These are phyloP conservation scores for Eupleurogrammus muticus DNA, from an alignment of 2,797 vertebrate species.

Conservation along the genomic window DNA sequence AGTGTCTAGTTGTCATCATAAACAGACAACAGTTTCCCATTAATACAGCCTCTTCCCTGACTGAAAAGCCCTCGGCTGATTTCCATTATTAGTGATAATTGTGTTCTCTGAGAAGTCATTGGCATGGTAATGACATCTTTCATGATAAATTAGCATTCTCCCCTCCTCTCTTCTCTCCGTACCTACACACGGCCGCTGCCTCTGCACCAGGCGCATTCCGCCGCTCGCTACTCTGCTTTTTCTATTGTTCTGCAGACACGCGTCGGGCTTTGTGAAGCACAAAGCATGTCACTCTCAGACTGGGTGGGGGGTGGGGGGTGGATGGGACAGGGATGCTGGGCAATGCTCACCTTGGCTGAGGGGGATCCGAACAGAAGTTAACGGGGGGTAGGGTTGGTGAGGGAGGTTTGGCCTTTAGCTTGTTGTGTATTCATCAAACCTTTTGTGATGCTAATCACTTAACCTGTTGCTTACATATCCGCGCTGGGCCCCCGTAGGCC, in stretches of 20 bases:
- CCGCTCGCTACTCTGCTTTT: conserved; percentile 55
- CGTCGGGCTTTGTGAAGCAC: conserved; percentile 71
- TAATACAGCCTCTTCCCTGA: conserved; percentile 50
- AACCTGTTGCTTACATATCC: conserved; percentile 51
- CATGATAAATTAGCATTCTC: conserved; percentile 73
- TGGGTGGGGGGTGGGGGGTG: conserved; percentile 39
- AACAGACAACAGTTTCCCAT: conserved; percentile 73
- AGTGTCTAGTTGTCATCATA: conserved; percentile 53
- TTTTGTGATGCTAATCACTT: conserved; percentile 54
- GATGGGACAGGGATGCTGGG: conserved; percentile 41
- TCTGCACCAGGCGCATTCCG: conserved; percentile 61
- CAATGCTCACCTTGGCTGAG: conserved; percentile 60
- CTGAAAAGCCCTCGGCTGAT: conserved; percentile 68
- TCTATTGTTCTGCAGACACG: conserved; percentile 75
- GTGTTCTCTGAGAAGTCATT: conserved; percentile 72
- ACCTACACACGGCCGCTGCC: conserved; percentile 62
- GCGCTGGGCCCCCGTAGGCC: conserved; percentile 5
- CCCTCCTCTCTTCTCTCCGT: conserved; percentile 43
- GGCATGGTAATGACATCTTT: conserved; percentile 79
- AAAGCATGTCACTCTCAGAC: conserved; percentile 75
- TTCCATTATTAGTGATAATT: conserved; percentile 80
- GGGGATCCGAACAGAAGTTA: conserved; percentile 37
- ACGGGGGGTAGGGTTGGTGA: not conserved
- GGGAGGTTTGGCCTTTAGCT: conserved; percentile 42
- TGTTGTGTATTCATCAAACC: conserved; percentile 4